Percentiles rank a stretch among this genome's conserved stretches.
These are phyloP conservation scores for Cranoglanis bouderius DNA, from an alignment of 2,113 vertebrate species.

Conservation along the genomic window DNA sequence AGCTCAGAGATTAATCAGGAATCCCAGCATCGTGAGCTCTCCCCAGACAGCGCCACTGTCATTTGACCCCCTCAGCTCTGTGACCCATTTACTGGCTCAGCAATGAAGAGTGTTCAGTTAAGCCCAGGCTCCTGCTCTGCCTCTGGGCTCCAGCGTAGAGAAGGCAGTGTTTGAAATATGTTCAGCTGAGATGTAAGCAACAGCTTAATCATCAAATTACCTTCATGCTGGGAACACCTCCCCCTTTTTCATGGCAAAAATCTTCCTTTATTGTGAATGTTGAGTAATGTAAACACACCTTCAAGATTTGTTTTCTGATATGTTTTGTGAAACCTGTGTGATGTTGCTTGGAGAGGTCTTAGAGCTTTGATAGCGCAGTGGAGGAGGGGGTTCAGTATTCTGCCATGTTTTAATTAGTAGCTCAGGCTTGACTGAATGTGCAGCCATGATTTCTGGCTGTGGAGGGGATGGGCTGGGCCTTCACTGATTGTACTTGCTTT, in stretches of 20 bases:
- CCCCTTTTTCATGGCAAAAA: slow-evolving; percentile 8
- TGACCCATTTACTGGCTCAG: slow-evolving; percentile 57
- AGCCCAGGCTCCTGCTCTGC: slow-evolving; percentile 35
- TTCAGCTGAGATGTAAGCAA: slow-evolving; percentile 52
- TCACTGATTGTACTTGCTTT: slow-evolving; percentile 62
- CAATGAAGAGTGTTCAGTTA: slow-evolving; percentile 42
- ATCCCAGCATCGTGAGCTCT: slow-evolving; percentile 64
- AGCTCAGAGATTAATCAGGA: slow-evolving; percentile 68
- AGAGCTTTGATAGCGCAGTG: slow-evolving; percentile 44
- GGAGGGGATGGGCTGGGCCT: slow-evolving; percentile 61
- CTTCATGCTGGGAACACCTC: not conserved
- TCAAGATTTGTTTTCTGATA: not conserved
- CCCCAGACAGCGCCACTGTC: slow-evolving; percentile 61
- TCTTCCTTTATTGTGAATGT: slow-evolving; percentile 32
- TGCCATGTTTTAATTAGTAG: slow-evolving; percentile 66
- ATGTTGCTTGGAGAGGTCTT: slow-evolving; percentile 1
- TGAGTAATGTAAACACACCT: slow-evolving; percentile 36
- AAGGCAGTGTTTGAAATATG: slow-evolving; percentile 46
- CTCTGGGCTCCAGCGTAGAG: slow-evolving; percentile 13
- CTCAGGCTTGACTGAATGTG: slow-evolving; percentile 56
- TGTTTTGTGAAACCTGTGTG: not conserved
- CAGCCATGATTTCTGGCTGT: slow-evolving; percentile 59
- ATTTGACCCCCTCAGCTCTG: slow-evolving; percentile 63
- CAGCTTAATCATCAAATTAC: slow-evolving; percentile 39
- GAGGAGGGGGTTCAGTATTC: slow-evolving; percentile 42